Base-by-base conservation (phyloP, 2,113 vertebrate genomes). In the Nothobranchius furzeri region DNA sequence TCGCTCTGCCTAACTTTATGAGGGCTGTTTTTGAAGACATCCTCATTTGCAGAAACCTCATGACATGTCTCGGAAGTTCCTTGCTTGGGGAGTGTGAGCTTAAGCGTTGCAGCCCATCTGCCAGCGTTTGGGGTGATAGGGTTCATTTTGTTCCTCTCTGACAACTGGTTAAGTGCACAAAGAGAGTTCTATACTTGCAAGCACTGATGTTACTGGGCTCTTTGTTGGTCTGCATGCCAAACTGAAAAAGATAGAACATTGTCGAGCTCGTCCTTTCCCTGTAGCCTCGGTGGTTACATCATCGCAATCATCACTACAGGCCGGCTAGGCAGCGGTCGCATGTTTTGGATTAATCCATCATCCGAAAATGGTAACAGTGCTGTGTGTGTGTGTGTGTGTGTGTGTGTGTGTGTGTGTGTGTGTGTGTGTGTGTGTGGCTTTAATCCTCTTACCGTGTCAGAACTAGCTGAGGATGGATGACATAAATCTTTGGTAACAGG, bases 341-440 rank as follows among this genome's bases (percentile, higher is more conserved):
- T 90, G 88, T 83, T 86, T 86, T 73, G 88, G 89, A 90, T 90
- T 93, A 91, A 89, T 77, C 85, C 62, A 48, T 85, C 87, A 83
- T 88, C 87, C 83, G 85, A 85, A 89, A 90, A 90, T 87, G 88
- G 87, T 76, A 86, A 72, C 64, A 66, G 76, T 47, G 42, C 67
- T 62, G 35, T 66, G 53, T 58, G n/a, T 62, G 42, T 20, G 20
- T 20, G 20, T 20, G 20, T 20, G 20, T 20, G 20, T 20, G 20
- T 20, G 20, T 20, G 20, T 20, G 20, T 20, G 20, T 20, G 20
- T 20, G 20, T 62, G 35, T 66, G 53, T 58, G 17, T 62, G 42
- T 62, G 40, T 66, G 53, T 58, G 8, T 62, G 42, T 75, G 67
- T 79, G 68, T 76, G 80, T 43, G 47, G 24, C 51, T 43, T 17